Conservation (phyloP, 2,888 invertebrate species). For the Nemotelus nigrinus region DNA sequence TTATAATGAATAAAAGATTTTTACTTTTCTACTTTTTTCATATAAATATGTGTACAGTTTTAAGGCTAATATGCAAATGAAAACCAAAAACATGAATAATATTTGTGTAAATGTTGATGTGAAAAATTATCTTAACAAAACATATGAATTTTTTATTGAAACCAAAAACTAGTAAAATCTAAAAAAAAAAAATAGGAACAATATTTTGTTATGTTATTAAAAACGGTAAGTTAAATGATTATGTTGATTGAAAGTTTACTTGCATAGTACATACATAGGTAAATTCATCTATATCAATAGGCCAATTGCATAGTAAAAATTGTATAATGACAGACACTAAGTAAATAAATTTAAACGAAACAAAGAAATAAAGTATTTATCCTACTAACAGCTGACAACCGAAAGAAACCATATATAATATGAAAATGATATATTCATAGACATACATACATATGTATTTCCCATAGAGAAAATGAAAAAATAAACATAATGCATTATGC, state of each 20-base stretch:
- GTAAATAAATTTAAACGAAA: background rate
- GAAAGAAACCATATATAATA: background rate
- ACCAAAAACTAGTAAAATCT: constrained; percentile 15
- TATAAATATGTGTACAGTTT: constrained; percentile 26
- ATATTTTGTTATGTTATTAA: constrained; percentile 6
- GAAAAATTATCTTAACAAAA: background rate
- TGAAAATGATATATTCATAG: constrained; percentile 7
- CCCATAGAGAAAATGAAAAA: background rate
- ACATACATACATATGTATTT: constrained; percentile 10
- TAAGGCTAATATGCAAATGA: constrained; percentile 28
- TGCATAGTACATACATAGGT: background rate
- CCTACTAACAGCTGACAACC: background rate
- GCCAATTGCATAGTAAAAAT: constrained; percentile 11
- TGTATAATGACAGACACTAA: background rate
- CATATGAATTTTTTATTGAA: background rate
- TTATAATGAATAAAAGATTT: constrained; percentile 31
- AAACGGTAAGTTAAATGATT: background rate
- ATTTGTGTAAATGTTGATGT: constrained; percentile 40
- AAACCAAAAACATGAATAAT: constrained; percentile 5
- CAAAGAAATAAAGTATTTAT: constrained; percentile 13
- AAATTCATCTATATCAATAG: constrained; percentile 5
- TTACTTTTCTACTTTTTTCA: constrained; percentile 45
- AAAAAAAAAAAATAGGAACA: constrained; percentile 8
- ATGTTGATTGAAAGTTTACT: constrained; percentile 1
- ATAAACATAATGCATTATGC: constrained; percentile 9